Evolutionary conservation across 2,888 invertebrate species (phyloP), one percentile per base, ranked within the genome.

Genomic region (Drosophila sordidula): DNA sequence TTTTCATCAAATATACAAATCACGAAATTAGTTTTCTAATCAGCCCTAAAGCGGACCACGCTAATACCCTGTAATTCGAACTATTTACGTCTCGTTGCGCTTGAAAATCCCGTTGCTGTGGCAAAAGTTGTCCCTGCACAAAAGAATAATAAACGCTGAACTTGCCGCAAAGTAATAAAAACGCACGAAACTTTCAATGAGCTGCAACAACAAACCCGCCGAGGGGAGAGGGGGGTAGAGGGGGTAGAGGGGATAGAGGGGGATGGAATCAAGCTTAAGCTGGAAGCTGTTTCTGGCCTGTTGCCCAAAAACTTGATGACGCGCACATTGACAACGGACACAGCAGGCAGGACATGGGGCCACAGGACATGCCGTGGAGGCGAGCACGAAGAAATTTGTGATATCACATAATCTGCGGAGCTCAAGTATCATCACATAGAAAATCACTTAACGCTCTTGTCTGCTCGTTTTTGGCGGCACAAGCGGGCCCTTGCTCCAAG

Each of bases 371-470:
- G 64, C 29, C 9, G 49, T 51, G 51, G 16, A 41, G 36, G 46
- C 55, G 55, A 34, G 18, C 63, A 29, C 47, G 54, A 36, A 70
- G 49, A 78, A 73, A 75, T 88, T 80, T 81, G 73, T 87, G 87
- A 87, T 87, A 85, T 85, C 81, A 34, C 12, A 85, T 85, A 85
- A 85, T 85, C 85, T 81, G 70, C 32, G 58, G 81, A 80, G 84
- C 89, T 88, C 89, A 85, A 85, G 84, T 86, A 85, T 85, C 89
- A 89, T 89, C 86, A 87, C 87, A 87, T 87, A 87, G 80, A 89
- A 89, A 87, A 87, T 87, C 86, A 87, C 86, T 87, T 87, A 89
- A 85, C 86, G 80, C 70, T 75, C 66, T 76, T 74, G 68, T 75
- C 57, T 71, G 62, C 65, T 54, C 72, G 45, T 67, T 71, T 49